Base-by-base conservation (phyloP, 2,113 vertebrate species). In the Agapornis roseicollis region DNA sequence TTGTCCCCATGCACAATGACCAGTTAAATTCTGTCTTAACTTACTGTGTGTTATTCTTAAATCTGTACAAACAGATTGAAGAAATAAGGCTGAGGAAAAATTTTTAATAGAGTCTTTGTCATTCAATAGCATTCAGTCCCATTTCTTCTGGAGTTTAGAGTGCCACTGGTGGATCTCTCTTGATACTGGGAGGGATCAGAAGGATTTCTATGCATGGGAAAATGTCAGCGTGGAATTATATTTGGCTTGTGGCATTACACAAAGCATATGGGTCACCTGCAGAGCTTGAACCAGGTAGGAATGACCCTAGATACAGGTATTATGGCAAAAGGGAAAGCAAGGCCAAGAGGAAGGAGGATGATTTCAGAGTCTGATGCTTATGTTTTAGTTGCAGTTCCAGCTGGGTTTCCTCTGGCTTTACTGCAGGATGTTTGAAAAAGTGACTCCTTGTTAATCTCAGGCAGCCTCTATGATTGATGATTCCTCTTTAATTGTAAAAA, bases 391-490 rank as follows among this genome's bases (percentile, higher is more conserved):
- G 93, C 86, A 96, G 93, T 96, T 97, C 97, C 98, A 98, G 97
- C 97, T 98, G 97, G 94, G 88, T 98, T 97, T 97, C 96, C 95
- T 98, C 97, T 96, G 95, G 93, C 91, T 98, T 98, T 98, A 97
- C 97, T 97, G 94, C 97, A 97, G 98, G 97, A 98, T 98, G 97
- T 98, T 98, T 97, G 96, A 97, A 98, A 98, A 98, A 97, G 94
- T 94, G 92, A 84, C 88, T 98, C 63, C 96, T 96, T 97, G 95
- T 97, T 98, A 97, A 97, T 97, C 97, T 97, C 93, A 93, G 96
- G 96, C 97, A 97, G 97, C 91, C 85, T 81, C 81, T 96, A 49
- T 97, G 97, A 98, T 97, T 97, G 96, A 98, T 98, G 97, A 85
- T 93, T 97, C 96, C 69, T 80, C 96, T 95, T 96, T 96, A 97